Percentiles rank a stretch among this genome's conserved stretches.
phyloP scores from a whole-genome alignment of 2,113 vertebrate genomes.

The Probosciger aterrimus region DNA sequence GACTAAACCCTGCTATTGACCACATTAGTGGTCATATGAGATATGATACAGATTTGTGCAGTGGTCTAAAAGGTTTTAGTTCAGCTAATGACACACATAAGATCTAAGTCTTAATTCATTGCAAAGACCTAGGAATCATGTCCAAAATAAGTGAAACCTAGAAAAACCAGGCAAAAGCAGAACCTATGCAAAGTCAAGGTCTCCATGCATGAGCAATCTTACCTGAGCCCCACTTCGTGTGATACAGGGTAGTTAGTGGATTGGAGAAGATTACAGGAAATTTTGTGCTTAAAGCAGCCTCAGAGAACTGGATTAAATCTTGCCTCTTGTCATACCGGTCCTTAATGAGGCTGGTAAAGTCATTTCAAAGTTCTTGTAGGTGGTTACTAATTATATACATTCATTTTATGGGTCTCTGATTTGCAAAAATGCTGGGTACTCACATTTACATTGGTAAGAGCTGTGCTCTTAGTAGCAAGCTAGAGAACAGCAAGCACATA shows the following conservation, averaged over 20 bases:
- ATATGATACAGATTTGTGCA: not conserved
- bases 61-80: not conserved
- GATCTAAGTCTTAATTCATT: not conserved
- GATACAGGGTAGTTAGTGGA: not conserved
- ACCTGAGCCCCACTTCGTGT: not conserved
- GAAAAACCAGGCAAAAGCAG: not conserved
- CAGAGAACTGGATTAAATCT: not conserved
- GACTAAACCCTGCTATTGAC: not conserved
- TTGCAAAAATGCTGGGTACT: not conserved
- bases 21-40: not conserved
- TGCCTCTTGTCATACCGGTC: not conserved
- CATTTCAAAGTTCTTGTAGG: not conserved
- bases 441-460: not conserved
- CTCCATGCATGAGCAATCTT: not conserved
- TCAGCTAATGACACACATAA: not conserved
- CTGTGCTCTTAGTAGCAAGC: not conserved
- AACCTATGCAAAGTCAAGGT: not conserved
- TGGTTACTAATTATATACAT: not conserved
- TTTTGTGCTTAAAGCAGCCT: not conserved
- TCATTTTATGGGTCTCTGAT: not conserved
- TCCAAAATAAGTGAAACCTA: not conserved
- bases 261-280: not conserved
- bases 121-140: not conserved
- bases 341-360: not conserved
- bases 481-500: not conserved